Evolutionary conservation across 2,888 invertebrate genomes (phyloP).

Genomic region (Volucella bombylans): DNA sequence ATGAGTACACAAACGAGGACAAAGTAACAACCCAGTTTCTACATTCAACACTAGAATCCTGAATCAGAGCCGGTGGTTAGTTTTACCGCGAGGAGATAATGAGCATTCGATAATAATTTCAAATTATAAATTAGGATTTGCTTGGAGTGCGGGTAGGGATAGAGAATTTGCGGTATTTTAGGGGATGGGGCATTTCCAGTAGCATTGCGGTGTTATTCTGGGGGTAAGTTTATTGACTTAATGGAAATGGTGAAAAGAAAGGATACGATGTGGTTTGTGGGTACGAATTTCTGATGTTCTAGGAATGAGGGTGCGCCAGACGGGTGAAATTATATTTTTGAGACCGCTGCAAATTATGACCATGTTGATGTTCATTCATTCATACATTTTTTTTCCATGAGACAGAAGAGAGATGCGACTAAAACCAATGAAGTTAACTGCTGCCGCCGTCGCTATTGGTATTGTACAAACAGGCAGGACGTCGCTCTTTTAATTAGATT

Average conservation of each 20-base stretch:
- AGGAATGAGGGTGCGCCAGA: constrained; percentile 5
- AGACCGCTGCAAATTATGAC: constrained; percentile 51
- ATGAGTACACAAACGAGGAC: not conserved
- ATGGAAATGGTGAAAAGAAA: constrained; percentile 37
- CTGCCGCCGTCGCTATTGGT: constrained; percentile 5
- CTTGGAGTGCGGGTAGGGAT: not conserved
- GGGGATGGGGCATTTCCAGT: too few relatives aligned
- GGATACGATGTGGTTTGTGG: constrained; percentile 39
- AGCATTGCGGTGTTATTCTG: constrained; percentile 12
- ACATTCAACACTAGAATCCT: constrained; percentile 19
- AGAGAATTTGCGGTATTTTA: too few relatives aligned
- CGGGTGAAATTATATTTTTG: constrained; percentile 34
- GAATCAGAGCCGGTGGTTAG: constrained; percentile 21
- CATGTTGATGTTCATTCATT: constrained; percentile 12
- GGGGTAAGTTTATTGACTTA: constrained; percentile 38
- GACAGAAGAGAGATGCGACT: not conserved
- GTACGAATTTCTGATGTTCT: constrained; percentile 7
- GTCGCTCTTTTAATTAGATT: constrained; percentile 54
- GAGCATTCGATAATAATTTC: constrained; percentile 51
- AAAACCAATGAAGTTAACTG: constrained; percentile 38
- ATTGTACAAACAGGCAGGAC: constrained; percentile 5
- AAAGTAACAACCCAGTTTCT: constrained; percentile 1
- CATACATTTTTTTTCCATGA: not conserved
- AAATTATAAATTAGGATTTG: constrained; percentile 55
- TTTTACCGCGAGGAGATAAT: constrained; percentile 47